Evolutionary conservation across 2,888 invertebrate genomes (phyloP), one percentile per base, ranked within the genome.

Genomic region (Agrotis puta): DNA sequence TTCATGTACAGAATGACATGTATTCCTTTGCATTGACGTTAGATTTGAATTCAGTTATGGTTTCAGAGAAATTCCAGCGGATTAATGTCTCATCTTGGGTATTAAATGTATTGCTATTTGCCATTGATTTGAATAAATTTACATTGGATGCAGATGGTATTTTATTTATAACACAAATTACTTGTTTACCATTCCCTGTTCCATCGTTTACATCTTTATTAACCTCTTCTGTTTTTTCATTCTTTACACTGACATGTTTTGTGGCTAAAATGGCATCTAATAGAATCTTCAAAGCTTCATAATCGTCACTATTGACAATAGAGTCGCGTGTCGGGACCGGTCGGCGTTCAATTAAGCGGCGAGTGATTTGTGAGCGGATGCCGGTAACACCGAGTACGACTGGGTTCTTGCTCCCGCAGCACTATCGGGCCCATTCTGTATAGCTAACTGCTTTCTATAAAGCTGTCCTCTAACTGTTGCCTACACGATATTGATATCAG

Each of bases 291-390:
- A 76, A 64, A 66, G 64, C 59, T 64, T 73, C 80, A 78, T 70
- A 70, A 73, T 82, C 65, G 67, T 74, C 62, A 63, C 45, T 56
- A 74, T 63, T 67, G 79, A 82, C 83, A 83, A 81, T 79, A 64
- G 56, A 64, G 45, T 84, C 69, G 84, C 83, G 79, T 84, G 81
- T 70, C 62, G 64, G 70, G 70, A 81, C 82, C 70, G 79, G 72
- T 71, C 70, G 70, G 63, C 59, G 83, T 74, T 84, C 84, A 84
- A 85, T 84, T 84, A 85, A 82, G 74, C 68, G 76, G 48, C 64
- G 64, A 81, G 80, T 90, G 90, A 91, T 90, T 91, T 89, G 89
- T 88, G 87, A 81, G 84, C 85, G 85, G 87, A 86, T 84, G 87
- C 83, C 70, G 50, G 78, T 75, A 66, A 73, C 74, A 77, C 72